Conservation (phyloP, 2,113 vertebrate genomes). For the Puma concolor region DNA sequence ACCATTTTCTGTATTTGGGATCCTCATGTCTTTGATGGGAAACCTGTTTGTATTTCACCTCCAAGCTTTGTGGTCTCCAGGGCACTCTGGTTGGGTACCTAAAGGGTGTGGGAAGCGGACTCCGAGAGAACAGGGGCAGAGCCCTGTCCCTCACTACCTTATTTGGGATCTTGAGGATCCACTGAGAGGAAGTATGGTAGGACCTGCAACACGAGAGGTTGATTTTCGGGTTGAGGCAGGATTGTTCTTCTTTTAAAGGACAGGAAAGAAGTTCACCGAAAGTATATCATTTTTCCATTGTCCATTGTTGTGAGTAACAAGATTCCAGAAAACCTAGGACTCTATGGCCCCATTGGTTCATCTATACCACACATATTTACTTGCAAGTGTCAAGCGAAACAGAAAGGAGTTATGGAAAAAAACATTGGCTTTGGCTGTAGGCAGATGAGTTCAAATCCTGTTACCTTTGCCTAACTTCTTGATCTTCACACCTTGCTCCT, state of each 20-base stretch:
- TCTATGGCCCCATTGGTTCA: neutral
- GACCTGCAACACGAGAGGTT: neutral
- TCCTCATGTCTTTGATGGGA: neutral
- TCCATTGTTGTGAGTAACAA: neutral
- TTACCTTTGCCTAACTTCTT: neutral
- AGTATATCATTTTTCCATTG: neutral
- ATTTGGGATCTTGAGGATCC: neutral
- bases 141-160: neutral
- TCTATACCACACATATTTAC: neutral
- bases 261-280: neutral
- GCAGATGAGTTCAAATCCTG: slow-evolving; percentile 28
- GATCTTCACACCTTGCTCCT: neutral
- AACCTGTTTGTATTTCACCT: neutral
- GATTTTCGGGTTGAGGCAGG: neutral
- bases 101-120: too few relatives aligned
- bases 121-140: neutral
- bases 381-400: neutral
- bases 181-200: neutral
- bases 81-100: neutral
- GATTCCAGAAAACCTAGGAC: neutral
- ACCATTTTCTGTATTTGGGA: neutral
- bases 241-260: neutral
- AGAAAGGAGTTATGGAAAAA: neutral
- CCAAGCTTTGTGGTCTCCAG: neutral
- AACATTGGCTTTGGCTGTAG: neutral